Conservation (phyloP, 2,888 invertebrate species). For the Leucophenga maculata region DNA sequence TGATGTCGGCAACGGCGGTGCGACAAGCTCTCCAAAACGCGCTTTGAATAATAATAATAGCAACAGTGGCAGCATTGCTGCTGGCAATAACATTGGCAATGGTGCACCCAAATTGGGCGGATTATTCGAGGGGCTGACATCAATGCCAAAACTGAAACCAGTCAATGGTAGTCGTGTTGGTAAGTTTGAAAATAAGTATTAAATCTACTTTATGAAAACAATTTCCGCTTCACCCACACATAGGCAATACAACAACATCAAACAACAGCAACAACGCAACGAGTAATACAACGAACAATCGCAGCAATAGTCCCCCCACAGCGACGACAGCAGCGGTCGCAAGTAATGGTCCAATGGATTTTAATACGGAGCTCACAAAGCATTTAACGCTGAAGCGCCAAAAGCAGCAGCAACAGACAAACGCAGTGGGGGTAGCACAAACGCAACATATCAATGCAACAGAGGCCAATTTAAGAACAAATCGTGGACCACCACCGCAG, state of each 20-base stretch:
- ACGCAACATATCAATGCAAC: constrained; percentile 68
- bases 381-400: constrained; percentile 71
- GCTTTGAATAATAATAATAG: constrained; percentile 50
- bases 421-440: constrained; percentile 56
- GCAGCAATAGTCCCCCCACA: constrained; percentile 47
- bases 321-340: constrained; percentile 33
- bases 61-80: constrained; percentile 46
- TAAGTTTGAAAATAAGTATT: constrained; percentile 47
- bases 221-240: constrained; percentile 54
- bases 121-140: constrained; percentile 69
- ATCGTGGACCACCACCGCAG: constrained; percentile 86
- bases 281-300: constrained; percentile 42
- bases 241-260: constrained; percentile 35
- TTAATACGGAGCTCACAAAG: constrained; percentile 71
- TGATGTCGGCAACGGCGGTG: constrained; percentile 24
- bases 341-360: constrained; percentile 69
- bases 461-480: constrained; percentile 71
- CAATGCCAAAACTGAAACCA: constrained; percentile 72
- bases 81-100: constrained; percentile 58
- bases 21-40: constrained; percentile 43
- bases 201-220: constrained; percentile 36
- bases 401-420: constrained; percentile 57
- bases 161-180: constrained; percentile 70
- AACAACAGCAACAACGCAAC: constrained; percentile 29
- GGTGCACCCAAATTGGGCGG: constrained; percentile 70